A percentile compares a stretch with the other conserved stretches of the same genome.
Conservation (phyloP, 2,113 vertebrate genomes). For the Leucosticte australis region DNA sequence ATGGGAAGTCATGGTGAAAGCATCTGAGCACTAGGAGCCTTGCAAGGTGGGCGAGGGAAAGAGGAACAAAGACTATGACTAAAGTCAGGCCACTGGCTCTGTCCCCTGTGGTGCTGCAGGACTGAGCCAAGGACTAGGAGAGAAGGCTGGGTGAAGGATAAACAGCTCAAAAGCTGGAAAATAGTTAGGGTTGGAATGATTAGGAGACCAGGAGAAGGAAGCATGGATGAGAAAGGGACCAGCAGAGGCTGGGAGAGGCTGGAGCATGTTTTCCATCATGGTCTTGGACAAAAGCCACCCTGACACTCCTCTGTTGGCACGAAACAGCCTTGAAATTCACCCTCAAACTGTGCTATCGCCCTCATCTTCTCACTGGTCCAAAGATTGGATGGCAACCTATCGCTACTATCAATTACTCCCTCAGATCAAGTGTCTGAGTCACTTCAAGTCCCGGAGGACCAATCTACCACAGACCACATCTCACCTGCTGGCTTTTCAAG, state of each 20-base stretch:
- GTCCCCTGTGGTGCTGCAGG: background rate
- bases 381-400: constrained; percentile 3
- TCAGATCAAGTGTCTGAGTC: constrained; percentile 17
- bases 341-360: background rate
- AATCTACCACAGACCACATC: background rate
- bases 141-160: background rate
- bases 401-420: background rate
- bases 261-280: background rate
- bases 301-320: background rate
- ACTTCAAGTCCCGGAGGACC: background rate
- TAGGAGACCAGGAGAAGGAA: background rate
- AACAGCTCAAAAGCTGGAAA: background rate
- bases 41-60: background rate
- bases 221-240: background rate
- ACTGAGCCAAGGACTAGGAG: background rate
- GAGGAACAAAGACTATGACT: background rate
- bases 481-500: background rate
- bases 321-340: background rate
- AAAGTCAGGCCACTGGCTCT: background rate
- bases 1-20: background rate
- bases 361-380: background rate
- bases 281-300: background rate
- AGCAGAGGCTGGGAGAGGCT: background rate
- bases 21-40: background rate
- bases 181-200: background rate